Conservation (phyloP, 1,140 invertebrate genomes). For the Trichoplusia ni region DNA sequence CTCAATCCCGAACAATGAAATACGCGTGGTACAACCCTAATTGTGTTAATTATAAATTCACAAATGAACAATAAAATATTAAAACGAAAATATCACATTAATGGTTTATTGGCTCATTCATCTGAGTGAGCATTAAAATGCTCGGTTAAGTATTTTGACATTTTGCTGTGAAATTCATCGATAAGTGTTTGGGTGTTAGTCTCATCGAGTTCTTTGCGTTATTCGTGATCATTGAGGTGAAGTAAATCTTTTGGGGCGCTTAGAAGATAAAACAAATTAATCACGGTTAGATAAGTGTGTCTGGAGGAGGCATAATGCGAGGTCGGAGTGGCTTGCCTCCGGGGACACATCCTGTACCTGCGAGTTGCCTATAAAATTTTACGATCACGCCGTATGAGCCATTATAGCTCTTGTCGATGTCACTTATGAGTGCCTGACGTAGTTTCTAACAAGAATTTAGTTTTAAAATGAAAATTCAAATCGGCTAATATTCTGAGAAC, state of each 20-base stretch:
- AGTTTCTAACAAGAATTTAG: constrained; percentile 57
- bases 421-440: constrained; percentile 52
- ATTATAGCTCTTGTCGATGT: constrained; percentile 63
- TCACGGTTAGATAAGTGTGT: constrained; percentile 71
- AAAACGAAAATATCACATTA: constrained; percentile 3
- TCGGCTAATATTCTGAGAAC: too few species aligned
- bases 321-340: constrained; percentile 52
- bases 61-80: constrained; percentile 8
- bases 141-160: constrained; percentile 6
- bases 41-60: not conserved
- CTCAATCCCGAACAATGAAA: not conserved
- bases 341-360: constrained; percentile 58
- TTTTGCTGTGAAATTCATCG: constrained; percentile 10
- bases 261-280: constrained; percentile 72
- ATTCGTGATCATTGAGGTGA: constrained; percentile 35
- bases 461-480: constrained; percentile 32
- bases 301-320: constrained; percentile 58
- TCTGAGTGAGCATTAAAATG: constrained; percentile 11
- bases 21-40: not conserved
- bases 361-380: constrained; percentile 71
- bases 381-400: constrained; percentile 67
- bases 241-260: constrained; percentile 55
- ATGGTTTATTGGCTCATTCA: not conserved
- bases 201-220: constrained; percentile 30
- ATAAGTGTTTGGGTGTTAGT: not conserved